A percentile compares a stretch with the other conserved stretches of the same genome.
Evolutionary conservation across 2,113 vertebrate genomes (phyloP).

Genomic region (Leuciscus idus): DNA sequence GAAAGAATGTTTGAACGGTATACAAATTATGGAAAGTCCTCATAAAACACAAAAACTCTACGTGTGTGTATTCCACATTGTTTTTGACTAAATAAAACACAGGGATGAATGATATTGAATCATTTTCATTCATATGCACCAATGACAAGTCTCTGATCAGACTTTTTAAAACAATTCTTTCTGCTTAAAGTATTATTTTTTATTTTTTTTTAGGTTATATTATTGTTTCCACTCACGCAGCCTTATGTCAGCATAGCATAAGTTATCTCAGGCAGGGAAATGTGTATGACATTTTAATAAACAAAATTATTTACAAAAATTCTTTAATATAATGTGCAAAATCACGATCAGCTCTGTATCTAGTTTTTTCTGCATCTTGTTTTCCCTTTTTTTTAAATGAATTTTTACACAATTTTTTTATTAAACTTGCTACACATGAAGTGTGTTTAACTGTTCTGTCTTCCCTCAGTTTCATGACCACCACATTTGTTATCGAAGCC

Average conservation of each 20-base stretch:
- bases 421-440: background rate
- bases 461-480: conserved; percentile 89
- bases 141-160: no score
- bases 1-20: no score
- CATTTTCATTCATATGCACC: no score
- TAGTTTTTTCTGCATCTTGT: background rate
- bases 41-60: no score
- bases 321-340: background rate
- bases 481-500: conserved; percentile 95
- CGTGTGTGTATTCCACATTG: no score
- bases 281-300: background rate
- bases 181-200: background rate
- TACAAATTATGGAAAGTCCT: no score
- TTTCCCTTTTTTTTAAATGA: background rate
- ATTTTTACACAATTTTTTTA: background rate
- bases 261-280: background rate
- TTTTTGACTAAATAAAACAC: no score
- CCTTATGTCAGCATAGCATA: background rate
- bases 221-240: background rate
- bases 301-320: background rate
- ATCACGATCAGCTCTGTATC: background rate
- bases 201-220: background rate
- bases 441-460: background rate
- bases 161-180: background rate
- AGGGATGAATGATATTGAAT: no score